Base-by-base conservation (phyloP, 2,113 vertebrate species). In the Setophaga coronata region DNA sequence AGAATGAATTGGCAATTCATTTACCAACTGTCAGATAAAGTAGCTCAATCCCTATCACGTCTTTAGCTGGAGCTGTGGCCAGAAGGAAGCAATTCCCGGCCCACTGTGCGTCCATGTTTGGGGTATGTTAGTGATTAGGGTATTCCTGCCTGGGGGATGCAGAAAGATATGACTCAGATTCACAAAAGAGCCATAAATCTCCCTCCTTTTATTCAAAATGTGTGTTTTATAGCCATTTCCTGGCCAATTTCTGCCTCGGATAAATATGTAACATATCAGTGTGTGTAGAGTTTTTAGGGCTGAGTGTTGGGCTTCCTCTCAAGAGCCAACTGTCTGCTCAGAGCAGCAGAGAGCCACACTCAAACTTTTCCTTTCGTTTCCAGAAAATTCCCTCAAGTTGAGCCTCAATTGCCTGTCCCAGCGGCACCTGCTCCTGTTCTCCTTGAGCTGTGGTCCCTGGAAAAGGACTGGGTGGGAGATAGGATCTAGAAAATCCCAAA, bases 41-140 rank as follows among this genome's bases (percentile, higher is more conserved):
- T 97, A 98, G 97, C 97, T 93, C 97, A 96, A 95, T 97, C 97
- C 97, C 87, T 89, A 95, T 91, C 97, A 96, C 95, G 67, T 97
- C 97, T 97, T 97, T 97, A 91, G 89, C 97, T n/a, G 92, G 97
- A 98, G 93, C 87, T 50, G 79, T 73, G 92, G 71, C 96, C 98
- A 98, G 98, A 98, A 98, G 98, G 98, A 98, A 98, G 97, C 96
- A 98, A 98, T 98, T 98, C 97, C 82, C 88, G 16, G 96, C 97
- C 97, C 97, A 97, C 97, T 81, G 94, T 97, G 97, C n/a, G 19
- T 95, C 97, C 98, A 97, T 97, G 97, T 97, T 97, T 94, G 94
- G 98, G 96, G 97, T 98, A 98, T 98, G 98, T 98, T 98, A 98
- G 97, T 98, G 98, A 98, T 98, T 98, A 98, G 97, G 82, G 95